Evolutionary conservation across 2,113 vertebrate genomes (phyloP), one percentile per base, ranked within the genome.

Genomic region (Lanius collurio): DNA sequence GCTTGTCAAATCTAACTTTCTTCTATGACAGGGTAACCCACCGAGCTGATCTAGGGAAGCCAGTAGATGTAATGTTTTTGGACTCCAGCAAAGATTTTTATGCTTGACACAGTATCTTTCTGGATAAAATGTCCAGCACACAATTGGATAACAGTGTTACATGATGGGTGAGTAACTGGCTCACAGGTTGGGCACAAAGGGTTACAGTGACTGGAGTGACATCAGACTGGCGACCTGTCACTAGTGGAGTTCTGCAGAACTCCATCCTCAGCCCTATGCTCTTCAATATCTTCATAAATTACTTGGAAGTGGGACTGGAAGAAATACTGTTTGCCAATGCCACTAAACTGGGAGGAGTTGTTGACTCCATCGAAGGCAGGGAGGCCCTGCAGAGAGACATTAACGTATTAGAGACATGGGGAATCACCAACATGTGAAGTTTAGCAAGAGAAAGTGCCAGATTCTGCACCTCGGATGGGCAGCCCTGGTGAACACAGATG

Each of bases 291-390:
- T 23, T 55, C 55, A 41, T 55, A 35, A 55, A 49, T 39, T n/a
- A 47, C 62, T 68, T 42, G 26, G 17, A 69, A 21, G 19, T 2
- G 9, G 10, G 30, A 42, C 26, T 62, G 8, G 6, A 62, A 83
- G 78, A 15, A 83, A 55, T 55, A 31, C 13, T 52, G 21, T 71
- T 62, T 83, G 47, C 41, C 41, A 35, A 9, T 0, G 1, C 15
- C 21, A 44, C 30, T 35, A 27, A 62, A 69, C 5, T 62, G 21
- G 30, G 46, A 68, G 30, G 21, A 62, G 8, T 0, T 30, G 15
- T 47, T 21, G 14, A 27, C 15, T 55, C 26, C 1, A 1, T 27
- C 0, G 0, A 68, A 75, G 39, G n/a, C n/a, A 75, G 11, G 26
- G 20, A 47, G 46, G 14, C 13, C 16, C n/a, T 53, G 17, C 53